Evolutionary conservation across 2,113 vertebrate genomes (phyloP).

Genomic region (Puntigrus tetrazona): DNA sequence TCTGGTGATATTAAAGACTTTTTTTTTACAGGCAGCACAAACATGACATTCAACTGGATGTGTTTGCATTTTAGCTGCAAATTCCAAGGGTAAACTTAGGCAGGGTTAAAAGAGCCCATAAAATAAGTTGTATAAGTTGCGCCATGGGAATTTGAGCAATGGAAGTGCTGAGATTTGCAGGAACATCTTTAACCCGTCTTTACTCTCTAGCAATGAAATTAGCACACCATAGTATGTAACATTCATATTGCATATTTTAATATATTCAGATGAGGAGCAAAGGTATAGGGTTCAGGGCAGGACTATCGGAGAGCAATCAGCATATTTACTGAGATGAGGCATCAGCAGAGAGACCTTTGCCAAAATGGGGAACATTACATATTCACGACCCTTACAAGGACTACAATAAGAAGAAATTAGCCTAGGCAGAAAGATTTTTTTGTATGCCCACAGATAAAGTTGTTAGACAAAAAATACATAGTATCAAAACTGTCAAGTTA

Average conservation of each 20-base stretch:
- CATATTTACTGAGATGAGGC: constrained; percentile 65
- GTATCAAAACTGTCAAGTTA: neutral
- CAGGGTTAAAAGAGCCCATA: neutral
- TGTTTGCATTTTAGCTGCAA: neutral
- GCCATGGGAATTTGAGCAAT: neutral
- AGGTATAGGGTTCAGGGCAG: constrained; percentile 56
- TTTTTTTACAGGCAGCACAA: neutral
- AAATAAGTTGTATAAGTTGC: constrained; percentile 18
- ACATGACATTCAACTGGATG: neutral
- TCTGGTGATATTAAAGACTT: constrained; percentile 11
- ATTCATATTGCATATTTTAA: constrained; percentile 62
- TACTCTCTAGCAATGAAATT: constrained; percentile 55
- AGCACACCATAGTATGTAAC: constrained; percentile 46
- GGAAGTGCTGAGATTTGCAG: constrained; percentile 38
- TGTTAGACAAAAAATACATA: neutral
- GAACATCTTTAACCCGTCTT: constrained; percentile 63
- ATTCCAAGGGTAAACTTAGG: neutral
- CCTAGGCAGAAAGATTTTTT: neutral
- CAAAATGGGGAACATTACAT: neutral
- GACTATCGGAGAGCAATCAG: constrained; percentile 64
- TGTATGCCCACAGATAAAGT: neutral
- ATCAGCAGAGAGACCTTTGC: constrained; percentile 50
- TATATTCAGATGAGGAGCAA: constrained; percentile 67
- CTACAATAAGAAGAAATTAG: constrained; percentile 1
- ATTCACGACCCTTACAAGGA: neutral